Evolutionary conservation across 2,797 vertebrate species (phyloP), one percentile per base, ranked within the genome.

Genomic region (Gallinago nigripennis): DNA sequence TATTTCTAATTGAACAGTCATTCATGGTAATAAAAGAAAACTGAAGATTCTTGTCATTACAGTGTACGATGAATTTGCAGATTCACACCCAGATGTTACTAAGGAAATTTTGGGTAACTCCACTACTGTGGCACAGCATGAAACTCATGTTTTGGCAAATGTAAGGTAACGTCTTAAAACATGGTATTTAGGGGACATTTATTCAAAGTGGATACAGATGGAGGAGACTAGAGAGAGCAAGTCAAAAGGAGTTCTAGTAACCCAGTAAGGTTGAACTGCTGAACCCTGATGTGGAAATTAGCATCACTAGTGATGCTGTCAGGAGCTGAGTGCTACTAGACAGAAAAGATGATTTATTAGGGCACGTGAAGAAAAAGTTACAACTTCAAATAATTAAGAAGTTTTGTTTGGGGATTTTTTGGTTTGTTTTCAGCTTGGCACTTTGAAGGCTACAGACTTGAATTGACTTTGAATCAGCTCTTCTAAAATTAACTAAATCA

Each of bases 281-380:
- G 94, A 97, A 94, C 94, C 56, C 92, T 91, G 43, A 28, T 90
- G 90, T 92, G 86, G 80, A 91, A 96, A 92, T 92, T 46, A 93
- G 88, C 66, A 73, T 86, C 0, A 4, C 78, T 68, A 41, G 66
- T 80, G 93, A 88, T 60, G 90, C 90, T 82, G 86, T 77, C 94
- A 90, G 75, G 53, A 94, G 48, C 78, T 53, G 80, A 93, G 73
- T 35, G 81, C 75, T 90, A 93, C 90, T 51, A 87, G 77, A 73
- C 56, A 90, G 66, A 72, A 53, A 83, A 76, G 58, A 69, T 76
- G 64, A 95, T 90, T 94, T 96, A 81, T 72, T 88, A 75, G n/a
- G 5, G 5, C 18, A 45, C 7, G 20, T 45, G 48, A 88, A 71
- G 37, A 83, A 87, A 54, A 86, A 64, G 61, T 65, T 75, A 80